These are phyloP conservation scores for Charadrius vociferus DNA, from an alignment of 2,113 vertebrate genomes.

Conservation along the genomic window DNA sequence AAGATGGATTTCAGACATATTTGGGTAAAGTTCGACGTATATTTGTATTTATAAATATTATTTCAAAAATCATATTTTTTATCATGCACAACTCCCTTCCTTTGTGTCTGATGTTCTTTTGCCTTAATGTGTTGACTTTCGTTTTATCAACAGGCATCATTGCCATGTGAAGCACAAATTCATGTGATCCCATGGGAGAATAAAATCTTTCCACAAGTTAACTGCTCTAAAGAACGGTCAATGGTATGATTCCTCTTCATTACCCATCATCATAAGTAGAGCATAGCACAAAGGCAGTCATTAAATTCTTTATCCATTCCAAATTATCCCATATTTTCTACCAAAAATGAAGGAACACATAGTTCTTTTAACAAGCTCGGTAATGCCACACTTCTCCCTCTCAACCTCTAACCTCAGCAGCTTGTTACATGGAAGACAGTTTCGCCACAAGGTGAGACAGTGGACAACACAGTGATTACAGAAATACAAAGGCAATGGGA, in stretches of 20 bases:
- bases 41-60: neutral
- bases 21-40: neutral
- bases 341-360: neutral
- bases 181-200: constrained; percentile 74
- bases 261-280: neutral
- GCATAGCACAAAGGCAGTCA: neutral
- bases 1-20: neutral
- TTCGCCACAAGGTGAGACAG: neutral
- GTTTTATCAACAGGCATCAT: constrained; percentile 63
- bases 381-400: neutral
- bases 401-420: neutral
- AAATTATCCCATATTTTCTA: neutral
- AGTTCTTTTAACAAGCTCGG: neutral
- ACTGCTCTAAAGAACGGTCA: constrained; percentile 30
- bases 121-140: neutral
- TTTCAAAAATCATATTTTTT: neutral
- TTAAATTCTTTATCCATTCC: neutral
- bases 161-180: constrained; percentile 78
- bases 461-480: neutral
- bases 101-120: neutral
- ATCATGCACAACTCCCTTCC: neutral
- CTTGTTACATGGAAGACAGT: neutral
- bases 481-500: neutral
- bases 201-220: constrained; percentile 38
- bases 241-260: neutral